Evolutionary conservation across 2,888 invertebrate species (phyloP).

Genomic region (Lithodes maja): DNA sequence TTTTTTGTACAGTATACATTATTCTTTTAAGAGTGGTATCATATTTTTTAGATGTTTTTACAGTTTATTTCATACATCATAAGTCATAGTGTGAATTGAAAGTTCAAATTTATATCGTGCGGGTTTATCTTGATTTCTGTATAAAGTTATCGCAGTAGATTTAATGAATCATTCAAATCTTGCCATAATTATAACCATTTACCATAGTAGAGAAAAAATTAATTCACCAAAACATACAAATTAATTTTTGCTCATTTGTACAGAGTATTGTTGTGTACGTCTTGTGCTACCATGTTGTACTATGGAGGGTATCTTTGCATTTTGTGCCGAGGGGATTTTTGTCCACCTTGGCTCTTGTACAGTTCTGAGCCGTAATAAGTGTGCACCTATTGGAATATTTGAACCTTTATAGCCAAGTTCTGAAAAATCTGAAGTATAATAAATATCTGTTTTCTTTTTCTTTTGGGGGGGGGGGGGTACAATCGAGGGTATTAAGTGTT

Average conservation of each 20-base stretch:
- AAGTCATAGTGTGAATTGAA: slow-evolving; percentile 43
- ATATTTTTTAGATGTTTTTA: slow-evolving; percentile 40
- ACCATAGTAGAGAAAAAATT: slow-evolving; percentile 21
- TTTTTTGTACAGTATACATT: slow-evolving; percentile 32
- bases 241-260: slow-evolving; percentile 65
- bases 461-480: too few relatives aligned
- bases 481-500: too few relatives aligned
- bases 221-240: slow-evolving; percentile 42
- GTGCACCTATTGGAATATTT: too few relatives aligned
- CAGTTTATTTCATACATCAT: slow-evolving; percentile 10
- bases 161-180: slow-evolving; percentile 29
- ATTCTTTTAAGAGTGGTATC: slow-evolving; percentile 24
- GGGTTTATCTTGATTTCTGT: slow-evolving; percentile 49
- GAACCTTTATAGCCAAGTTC: too few relatives aligned
- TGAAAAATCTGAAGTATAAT: too few relatives aligned
- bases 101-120: slow-evolving; percentile 57
- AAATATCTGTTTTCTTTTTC: too few relatives aligned
- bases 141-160: slow-evolving; percentile 29
- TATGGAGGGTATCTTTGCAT: slow-evolving; percentile 38
- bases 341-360: neutral
- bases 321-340: slow-evolving; percentile 14
- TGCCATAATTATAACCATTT: slow-evolving; percentile 44
- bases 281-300: slow-evolving; percentile 38
- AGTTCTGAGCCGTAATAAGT: too few relatives aligned
- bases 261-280: slow-evolving; percentile 59